Evolutionary conservation across 2,797 vertebrate genomes (phyloP), one percentile per base, ranked within the genome.

Genomic region (Neoniphon sammara): DNA sequence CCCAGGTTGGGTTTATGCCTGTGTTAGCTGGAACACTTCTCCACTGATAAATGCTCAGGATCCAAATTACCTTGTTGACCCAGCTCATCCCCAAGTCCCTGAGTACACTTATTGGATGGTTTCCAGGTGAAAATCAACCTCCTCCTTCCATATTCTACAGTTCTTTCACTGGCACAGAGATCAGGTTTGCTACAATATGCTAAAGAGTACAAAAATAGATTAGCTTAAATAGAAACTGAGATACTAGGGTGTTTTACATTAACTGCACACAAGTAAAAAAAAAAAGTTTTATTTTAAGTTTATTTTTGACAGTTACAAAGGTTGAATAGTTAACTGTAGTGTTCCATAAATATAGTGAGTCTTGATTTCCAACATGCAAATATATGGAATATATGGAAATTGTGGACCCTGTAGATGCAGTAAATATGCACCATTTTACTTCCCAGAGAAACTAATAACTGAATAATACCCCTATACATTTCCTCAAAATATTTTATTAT

Each of bases 401-500:
- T 20, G 7, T 10, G 39, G 23, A 27, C 9, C 27, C 5, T 39
- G 17, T 54, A 14, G 20, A 47, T 74, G 5, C 36, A 46, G 4
- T 69, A 70, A 80, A 69, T 53, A 63, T 55, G 21, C 20, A 39
- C 73, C 5, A 59, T 27, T 69, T 67, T 11, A 47, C 42, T 69
- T 75, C 18, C 27, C 1, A 64, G 39, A 63, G 36, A 64, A 20
- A 62, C 9, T 10, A 53, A 20, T 44, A 39, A 20, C 17, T 10
- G 8, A 2, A 64, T 55, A 11, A 71, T 70, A 20, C 69, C 60
- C 23, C 25, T 17, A 30, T 30, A 63, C 18, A 56, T 64, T 60
- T 62, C 42, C 67, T 73, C 9, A 49, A 60, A 75, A 77, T 68
- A 82, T 17, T n/a, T 44, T 64, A 81, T 81, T 79, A 75, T 27